Evolutionary conservation across 2,113 vertebrate genomes (phyloP).

Genomic region (Mus pahari): DNA sequence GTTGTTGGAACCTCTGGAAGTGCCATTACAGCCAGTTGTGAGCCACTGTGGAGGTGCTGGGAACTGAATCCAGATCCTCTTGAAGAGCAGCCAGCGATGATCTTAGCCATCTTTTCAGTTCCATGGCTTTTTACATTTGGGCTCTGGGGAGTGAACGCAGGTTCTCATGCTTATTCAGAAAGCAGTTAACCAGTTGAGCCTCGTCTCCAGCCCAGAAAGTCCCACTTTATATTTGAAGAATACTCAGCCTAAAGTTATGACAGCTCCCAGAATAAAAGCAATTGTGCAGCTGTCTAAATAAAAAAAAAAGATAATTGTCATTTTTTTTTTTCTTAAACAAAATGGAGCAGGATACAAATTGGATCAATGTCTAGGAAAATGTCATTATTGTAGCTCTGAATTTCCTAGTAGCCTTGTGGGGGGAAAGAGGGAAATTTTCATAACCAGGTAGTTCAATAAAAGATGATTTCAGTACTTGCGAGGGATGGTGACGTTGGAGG

Average conservation of each 20-base stretch:
- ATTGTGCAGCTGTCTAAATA: conserved; percentile 49
- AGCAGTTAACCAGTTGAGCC: not conserved
- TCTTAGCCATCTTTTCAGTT: not conserved
- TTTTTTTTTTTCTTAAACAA: not conserved
- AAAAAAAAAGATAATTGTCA: not conserved
- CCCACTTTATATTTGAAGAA: conserved; percentile 30
- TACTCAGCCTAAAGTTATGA: not conserved
- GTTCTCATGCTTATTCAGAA: not conserved
- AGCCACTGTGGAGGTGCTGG: not conserved
- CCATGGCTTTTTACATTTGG: not conserved
- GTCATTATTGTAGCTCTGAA: conserved; percentile 1
- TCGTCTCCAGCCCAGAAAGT: not conserved
- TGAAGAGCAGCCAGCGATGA: not conserved
- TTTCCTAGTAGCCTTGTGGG: not conserved
- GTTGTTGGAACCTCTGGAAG: not conserved
- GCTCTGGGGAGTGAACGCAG: not conserved
- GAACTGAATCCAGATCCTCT: not conserved
- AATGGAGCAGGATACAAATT: conserved; percentile 35
- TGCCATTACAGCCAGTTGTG: not conserved
- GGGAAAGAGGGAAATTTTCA: not conserved
- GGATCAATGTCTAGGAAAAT: conserved; percentile 15
- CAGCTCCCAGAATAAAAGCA: conserved; percentile 39
- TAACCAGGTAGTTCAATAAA: not conserved
- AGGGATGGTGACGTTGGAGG: not conserved
- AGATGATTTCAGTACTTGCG: not conserved